A percentile compares a stretch with the other conserved stretches of the same genome.
These are phyloP conservation scores for Tinamus major DNA, from an alignment of 2,797 vertebrate genomes.

Conservation along the genomic window DNA sequence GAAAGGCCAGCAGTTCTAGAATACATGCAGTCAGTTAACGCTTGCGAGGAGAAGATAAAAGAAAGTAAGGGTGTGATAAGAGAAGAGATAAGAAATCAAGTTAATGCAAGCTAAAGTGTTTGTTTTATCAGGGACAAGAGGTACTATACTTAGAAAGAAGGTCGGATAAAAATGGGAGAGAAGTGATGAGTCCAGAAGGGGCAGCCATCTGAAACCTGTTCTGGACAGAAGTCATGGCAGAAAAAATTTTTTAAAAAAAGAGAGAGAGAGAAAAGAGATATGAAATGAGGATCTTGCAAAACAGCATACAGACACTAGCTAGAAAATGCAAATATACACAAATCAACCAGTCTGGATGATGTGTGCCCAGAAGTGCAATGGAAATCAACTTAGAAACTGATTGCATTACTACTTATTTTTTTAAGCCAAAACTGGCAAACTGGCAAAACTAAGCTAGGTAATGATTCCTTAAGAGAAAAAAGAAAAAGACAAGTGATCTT, in stretches of 20 bases:
- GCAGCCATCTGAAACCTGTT: background rate
- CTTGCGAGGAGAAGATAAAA: constrained; percentile 5
- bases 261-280: background rate
- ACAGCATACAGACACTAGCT: background rate
- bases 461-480: background rate
- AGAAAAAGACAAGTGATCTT: constrained; percentile 22
- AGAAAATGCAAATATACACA: constrained; percentile 24
- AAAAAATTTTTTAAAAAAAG: background rate
- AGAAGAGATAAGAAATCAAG: background rate
- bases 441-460: background rate
- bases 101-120: background rate
- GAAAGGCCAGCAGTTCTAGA: background rate
- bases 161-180: background rate
- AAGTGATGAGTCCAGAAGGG: constrained; percentile 16
- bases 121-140: background rate
- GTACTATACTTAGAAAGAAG: background rate
- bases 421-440: background rate
- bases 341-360: constrained; percentile 31
- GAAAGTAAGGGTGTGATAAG: background rate
- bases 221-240: constrained; percentile 8
- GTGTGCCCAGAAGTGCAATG: constrained; percentile 11
- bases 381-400: constrained; percentile 41
- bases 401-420: constrained; percentile 17
- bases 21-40: background rate
- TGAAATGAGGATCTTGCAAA: background rate